Base-by-base conservation (phyloP, 2,113 vertebrate genomes). In the Megaceryle maxima region DNA sequence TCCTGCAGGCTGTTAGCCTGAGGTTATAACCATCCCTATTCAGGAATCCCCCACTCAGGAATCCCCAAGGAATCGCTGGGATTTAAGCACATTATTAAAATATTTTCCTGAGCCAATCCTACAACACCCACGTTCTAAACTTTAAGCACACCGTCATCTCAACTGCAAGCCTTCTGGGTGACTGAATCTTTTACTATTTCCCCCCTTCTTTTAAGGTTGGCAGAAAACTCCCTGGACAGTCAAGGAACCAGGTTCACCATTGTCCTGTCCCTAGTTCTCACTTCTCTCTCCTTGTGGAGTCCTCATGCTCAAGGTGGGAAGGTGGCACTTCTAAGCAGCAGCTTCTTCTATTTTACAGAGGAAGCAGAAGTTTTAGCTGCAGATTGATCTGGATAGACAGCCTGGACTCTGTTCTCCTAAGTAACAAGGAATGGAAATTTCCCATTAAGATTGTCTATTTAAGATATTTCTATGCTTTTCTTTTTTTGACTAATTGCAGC, bases 11-110 rank as follows among this genome's bases (percentile, higher is more conserved):
- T 62, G 37, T 63, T 81, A 86, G n/a, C 35, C 59, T 37, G 66
- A 87, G 62, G 31, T 76, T 87, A 33, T 22, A 75, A 84, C 81
- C 55, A 87, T 82, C 74, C 80, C 85, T 87, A 14, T 31, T 75
- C 83, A 94, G 83, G 56, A 90, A 82, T 88, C 9, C 56, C 31
- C 46, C n/a, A 46, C 20, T 66, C 28, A 16, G 70, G 67, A 80
- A 79, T 80, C 68, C 51, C 51, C 16, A 46, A 8, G 56, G 83
- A 88, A 75, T 87, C 4, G 1, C n/a, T 53, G 37, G 26, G 53
- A 84, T 72, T 79, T 66, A 92, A 92, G 35, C 25, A 79, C 1
- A 0, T 64, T 60, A 81, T 72, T 93, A 68, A 77, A 90, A 87
- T 51, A 90, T 33, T 62, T 94, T 96, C 69, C 88, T 62, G 66